phyloP scores from a whole-genome alignment of 2,797 vertebrate genomes.

The Leptoclinus maculatus region DNA sequence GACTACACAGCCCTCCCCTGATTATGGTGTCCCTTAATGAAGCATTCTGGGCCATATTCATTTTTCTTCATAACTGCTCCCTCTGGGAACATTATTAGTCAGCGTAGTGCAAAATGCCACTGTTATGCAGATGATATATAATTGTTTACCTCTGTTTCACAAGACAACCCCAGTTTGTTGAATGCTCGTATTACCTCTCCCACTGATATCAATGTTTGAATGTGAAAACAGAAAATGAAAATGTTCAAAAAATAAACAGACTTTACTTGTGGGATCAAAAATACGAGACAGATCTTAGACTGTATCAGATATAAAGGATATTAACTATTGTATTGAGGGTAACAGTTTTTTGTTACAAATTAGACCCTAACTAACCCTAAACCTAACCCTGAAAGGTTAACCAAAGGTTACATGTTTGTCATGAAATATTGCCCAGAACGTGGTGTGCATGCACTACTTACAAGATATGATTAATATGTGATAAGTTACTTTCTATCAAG shows the following conservation, averaged over 20 bases:
- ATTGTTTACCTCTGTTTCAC: neutral
- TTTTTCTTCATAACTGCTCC: neutral
- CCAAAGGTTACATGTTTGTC: neutral
- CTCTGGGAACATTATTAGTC: neutral
- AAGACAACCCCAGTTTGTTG: neutral
- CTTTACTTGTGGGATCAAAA: too few relatives aligned
- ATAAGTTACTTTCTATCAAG: slow-evolving; percentile 2
- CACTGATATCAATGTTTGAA: neutral
- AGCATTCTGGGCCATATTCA: neutral
- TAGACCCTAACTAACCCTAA: too few relatives aligned
- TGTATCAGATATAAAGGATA: too few relatives aligned
- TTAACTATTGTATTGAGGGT: too few relatives aligned
- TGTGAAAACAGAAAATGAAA: neutral
- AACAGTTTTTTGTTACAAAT: too few relatives aligned
- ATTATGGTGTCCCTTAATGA: neutral
- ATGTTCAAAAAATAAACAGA: too few relatives aligned
- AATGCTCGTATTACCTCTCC: neutral
- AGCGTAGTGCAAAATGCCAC: neutral
- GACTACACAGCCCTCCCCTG: neutral
- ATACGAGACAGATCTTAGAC: too few relatives aligned
- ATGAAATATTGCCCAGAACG: neutral
- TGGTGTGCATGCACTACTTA: neutral
- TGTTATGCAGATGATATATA: neutral
- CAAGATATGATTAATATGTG: neutral
- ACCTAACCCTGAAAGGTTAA: neutral